Evolutionary conservation across 2,888 invertebrate species (phyloP), one percentile per base, ranked within the genome.

Genomic region (Phaonia tiefii): DNA sequence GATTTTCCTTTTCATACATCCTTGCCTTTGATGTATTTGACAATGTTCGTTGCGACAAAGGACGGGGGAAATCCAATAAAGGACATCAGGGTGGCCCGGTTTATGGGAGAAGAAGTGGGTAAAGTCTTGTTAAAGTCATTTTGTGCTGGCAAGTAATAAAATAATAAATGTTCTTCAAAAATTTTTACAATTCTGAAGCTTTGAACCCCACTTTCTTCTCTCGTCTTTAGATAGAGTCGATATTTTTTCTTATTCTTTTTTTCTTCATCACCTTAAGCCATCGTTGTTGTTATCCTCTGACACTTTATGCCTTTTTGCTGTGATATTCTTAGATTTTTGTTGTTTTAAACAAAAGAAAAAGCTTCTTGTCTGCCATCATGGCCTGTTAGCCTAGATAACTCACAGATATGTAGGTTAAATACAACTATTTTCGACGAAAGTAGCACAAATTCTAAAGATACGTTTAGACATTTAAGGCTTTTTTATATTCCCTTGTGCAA

Each of bases 161-260:
- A n/a, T n/a, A n/a, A n/a, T n/a, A n/a, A n/a, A 7, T 49, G 49
- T 7, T 49, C 7, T 20, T 11, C 49, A 17, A 17, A 13, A 20
- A 5, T 13, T 20, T n/a, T 20, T 17, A 49, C 49, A 49, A 20
- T 49, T 49, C 20, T 49, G 7, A 20, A 17, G 49, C 1, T 31
- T 22, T 51, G 20, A 51, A 22, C 22, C 20, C 13, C 22, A n/a
- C 56, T 56, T 26, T 56, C 25, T 56, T 54, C 1, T 26, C 54
- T 49, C 69, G 13, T 22, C 3, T 25, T 54, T 54, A 46, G n/a
- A 31, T 46, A 20, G 75, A 66, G 42, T 65, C 69, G 65, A 39
- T 25, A 44, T 67, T 75, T 79, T 66, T 17, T 39, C 31, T 70
- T 11, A 56, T 77, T 83, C n/a, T n/a, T 69, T 46, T 69, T 70